phyloP scores from a whole-genome alignment of 2,888 invertebrate species.

The Catocala sponsa region DNA sequence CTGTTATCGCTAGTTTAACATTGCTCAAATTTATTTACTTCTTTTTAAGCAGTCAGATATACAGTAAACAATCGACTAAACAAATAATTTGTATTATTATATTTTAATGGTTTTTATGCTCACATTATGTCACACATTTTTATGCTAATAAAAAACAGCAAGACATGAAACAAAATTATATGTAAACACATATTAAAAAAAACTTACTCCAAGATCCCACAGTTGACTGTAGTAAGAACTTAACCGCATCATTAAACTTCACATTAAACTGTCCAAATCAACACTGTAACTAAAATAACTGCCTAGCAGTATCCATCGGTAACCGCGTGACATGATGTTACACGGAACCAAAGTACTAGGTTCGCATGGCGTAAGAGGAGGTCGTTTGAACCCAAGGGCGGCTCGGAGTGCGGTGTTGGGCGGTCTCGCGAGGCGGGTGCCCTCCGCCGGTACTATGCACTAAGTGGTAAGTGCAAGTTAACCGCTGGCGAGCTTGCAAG shows the following conservation, averaged over 20 bases:
- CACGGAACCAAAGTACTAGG: constrained; percentile 54
- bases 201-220: constrained; percentile 71
- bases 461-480: constrained; percentile 80
- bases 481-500: constrained; percentile 59
- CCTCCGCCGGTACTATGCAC: constrained; percentile 73
- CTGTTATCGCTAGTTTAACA: no score
- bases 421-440: constrained; percentile 67
- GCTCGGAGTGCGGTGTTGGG: constrained; percentile 45
- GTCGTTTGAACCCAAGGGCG: constrained; percentile 53
- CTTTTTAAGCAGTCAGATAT: no score
- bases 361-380: constrained; percentile 49
- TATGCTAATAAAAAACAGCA: no score
- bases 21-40: no score
- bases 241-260: constrained; percentile 52
- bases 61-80: no score
- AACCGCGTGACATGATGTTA: constrained; percentile 25
- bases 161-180: no score
- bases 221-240: constrained; percentile 65
- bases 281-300: constrained; percentile 14
- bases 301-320: constrained; percentile 29
- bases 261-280: constrained; percentile 18
- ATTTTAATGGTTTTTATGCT: no score
- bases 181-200: constrained; percentile 1
- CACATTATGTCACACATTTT: no score
- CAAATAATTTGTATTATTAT: no score